These are phyloP conservation scores for Spilosoma lubricipeda DNA, from an alignment of 2,888 invertebrate genomes.

Conservation along the genomic window DNA sequence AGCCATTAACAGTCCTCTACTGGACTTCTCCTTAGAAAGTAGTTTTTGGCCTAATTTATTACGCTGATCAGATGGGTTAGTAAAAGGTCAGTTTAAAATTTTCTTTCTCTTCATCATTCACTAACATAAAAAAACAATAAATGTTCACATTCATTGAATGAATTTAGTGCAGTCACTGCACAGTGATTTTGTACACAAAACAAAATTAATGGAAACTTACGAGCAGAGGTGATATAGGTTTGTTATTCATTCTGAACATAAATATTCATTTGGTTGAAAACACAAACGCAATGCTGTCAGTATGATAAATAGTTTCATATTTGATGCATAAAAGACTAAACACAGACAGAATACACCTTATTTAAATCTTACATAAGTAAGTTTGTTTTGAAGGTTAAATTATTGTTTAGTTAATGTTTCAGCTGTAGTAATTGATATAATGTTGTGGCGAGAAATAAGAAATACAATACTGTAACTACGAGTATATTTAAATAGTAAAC, in stretches of 20 bases:
- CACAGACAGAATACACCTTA: not conserved
- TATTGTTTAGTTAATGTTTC: too few species aligned
- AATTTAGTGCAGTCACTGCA: not conserved
- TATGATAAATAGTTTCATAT: not conserved
- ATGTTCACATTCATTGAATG: not conserved
- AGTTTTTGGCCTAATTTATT: too few species aligned
- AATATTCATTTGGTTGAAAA: conserved; percentile 42
- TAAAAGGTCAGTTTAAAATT: too few species aligned
- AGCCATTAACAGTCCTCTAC: too few species aligned
- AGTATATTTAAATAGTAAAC: too few species aligned
- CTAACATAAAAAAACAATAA: not conserved
- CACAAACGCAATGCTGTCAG: not conserved
- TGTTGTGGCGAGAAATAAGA: too few species aligned
- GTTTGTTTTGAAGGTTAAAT: not conserved
- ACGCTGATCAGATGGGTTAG: too few species aligned
- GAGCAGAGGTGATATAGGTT: conserved; percentile 26
- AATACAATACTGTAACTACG: too few species aligned
- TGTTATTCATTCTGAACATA: conserved; percentile 33
- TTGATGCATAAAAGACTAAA: not conserved
- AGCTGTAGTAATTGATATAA: too few species aligned
- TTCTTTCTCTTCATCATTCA: not conserved
- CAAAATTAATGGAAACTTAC: conserved; percentile 37
- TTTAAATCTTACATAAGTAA: not conserved
- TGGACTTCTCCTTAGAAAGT: too few species aligned
- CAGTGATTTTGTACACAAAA: conserved; percentile 23